Conservation (phyloP, 2,797 vertebrate genomes). For the Muscicapa striata region DNA sequence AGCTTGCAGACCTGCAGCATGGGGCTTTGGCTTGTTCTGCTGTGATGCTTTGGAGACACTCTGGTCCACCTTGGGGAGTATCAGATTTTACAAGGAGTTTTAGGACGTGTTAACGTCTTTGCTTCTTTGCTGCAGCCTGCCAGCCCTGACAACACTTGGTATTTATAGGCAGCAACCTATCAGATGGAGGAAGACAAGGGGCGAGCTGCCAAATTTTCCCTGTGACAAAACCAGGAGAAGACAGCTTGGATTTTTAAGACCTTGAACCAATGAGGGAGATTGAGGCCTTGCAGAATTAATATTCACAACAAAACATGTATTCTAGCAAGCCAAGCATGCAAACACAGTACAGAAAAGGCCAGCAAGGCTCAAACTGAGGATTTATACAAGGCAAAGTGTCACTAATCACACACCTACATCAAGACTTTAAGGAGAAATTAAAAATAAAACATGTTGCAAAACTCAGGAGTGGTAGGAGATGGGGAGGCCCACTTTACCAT, state of each 20-base stretch:
- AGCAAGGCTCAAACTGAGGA: background rate
- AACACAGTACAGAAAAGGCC: background rate
- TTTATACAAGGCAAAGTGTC: background rate
- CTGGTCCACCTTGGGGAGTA: background rate
- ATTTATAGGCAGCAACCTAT: background rate
- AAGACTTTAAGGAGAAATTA: background rate
- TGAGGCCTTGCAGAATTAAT: background rate
- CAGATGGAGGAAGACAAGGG: background rate
- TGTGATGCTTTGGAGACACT: background rate
- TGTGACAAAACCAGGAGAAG: background rate
- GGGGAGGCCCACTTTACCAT: conserved; percentile 41
- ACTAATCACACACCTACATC: background rate
- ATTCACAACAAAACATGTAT: background rate
- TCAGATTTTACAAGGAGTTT: background rate
- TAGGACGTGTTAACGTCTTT: background rate
- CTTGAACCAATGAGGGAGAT: background rate
- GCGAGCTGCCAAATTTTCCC: background rate
- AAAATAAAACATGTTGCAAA: background rate
- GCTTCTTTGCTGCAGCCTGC: conserved; percentile 2
- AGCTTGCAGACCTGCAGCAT: background rate
- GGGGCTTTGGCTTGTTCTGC: background rate
- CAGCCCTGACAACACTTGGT: background rate
- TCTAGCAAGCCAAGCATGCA: conserved; percentile 32
- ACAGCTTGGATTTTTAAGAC: background rate
- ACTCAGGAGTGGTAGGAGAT: background rate